Conservation (phyloP, 2,888 invertebrate genomes). For the Drymonia ruficornis region DNA sequence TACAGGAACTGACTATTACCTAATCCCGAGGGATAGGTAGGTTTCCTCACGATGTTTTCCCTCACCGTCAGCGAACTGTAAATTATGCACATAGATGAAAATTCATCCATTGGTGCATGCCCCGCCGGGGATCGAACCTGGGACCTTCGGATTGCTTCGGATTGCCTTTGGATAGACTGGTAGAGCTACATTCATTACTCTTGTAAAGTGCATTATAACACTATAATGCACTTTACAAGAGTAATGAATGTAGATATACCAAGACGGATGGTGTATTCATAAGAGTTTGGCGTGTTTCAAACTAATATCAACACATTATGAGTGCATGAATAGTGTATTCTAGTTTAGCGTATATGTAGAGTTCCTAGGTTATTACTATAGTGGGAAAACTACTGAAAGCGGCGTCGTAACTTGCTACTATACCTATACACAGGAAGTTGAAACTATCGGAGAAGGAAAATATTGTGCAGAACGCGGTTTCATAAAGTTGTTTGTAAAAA, state of each 20-base stretch:
- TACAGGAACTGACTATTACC: too few relatives aligned
- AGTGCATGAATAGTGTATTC: not conserved
- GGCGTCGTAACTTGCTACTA: not conserved
- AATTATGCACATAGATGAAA: too few relatives aligned
- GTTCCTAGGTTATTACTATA: not conserved
- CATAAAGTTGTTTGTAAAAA: not conserved
- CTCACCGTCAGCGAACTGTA: too few relatives aligned
- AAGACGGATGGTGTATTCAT: not conserved
- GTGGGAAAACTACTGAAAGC: not conserved
- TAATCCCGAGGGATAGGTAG: too few relatives aligned
- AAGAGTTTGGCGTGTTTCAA: too few relatives aligned
- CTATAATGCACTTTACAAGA: not conserved
- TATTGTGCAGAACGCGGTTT: not conserved
- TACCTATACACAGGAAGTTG: not conserved
- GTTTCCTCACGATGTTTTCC: too few relatives aligned
- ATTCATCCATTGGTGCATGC: too few relatives aligned
- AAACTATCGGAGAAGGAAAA: not conserved
- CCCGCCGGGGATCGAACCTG: too few relatives aligned
- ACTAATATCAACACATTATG: too few relatives aligned
- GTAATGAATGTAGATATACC: not conserved
- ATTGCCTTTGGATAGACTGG: too few relatives aligned
- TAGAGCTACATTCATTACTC: not conserved
- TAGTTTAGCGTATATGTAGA: not conserved
- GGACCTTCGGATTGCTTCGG: too few relatives aligned
- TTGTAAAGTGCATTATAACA: not conserved